Conservation (phyloP, 2,797 vertebrate species). For the Poecilia wingei region DNA sequence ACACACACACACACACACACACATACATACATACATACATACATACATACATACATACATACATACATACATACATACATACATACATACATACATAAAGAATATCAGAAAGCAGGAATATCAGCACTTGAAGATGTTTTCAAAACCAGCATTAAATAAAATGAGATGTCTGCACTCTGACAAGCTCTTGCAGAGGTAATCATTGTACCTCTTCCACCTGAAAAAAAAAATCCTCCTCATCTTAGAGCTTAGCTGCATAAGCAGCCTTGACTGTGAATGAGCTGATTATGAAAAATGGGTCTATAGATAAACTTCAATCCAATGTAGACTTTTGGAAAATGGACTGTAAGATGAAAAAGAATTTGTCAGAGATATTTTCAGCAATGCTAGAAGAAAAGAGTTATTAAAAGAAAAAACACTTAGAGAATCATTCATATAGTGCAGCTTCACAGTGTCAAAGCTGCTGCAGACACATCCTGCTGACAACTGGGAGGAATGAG, state of each 20-base stretch:
- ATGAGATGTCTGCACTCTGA: background rate
- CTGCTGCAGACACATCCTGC: background rate
- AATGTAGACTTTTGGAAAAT: background rate
- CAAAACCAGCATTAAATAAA: background rate
- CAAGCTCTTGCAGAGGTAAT: background rate
- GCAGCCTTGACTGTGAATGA: background rate
- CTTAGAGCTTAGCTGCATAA: background rate
- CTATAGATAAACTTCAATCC: background rate
- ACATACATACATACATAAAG: background rate
- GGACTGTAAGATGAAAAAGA: background rate
- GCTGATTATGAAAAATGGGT: background rate
- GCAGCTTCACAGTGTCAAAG: background rate
- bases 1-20: too few species aligned
- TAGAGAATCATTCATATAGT: background rate
- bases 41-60: too few species aligned
- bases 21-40: background rate
- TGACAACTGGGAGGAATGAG: background rate
- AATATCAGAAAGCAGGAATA: background rate
- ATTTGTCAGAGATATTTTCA: background rate
- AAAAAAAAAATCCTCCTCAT: background rate
- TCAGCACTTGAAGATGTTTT: background rate
- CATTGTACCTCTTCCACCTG: background rate
- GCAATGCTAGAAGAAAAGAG: background rate
- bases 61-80: background rate
- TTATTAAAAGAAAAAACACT: background rate